phyloP scores from a whole-genome alignment of 2,113 vertebrate species.

The Strigops habroptila region DNA sequence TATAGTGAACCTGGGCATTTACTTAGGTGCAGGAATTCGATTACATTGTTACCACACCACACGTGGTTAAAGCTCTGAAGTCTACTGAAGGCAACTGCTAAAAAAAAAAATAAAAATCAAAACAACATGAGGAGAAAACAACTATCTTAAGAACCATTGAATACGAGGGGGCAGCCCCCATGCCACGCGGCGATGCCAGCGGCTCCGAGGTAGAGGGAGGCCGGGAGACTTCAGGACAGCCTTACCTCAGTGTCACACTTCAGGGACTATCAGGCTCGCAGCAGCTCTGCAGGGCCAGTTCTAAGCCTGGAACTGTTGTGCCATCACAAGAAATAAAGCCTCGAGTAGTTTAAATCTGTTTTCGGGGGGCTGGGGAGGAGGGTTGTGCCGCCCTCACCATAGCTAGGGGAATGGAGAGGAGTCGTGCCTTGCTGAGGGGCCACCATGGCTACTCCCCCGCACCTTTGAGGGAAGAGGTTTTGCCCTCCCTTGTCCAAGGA shows the following conservation, averaged over 20 bases:
- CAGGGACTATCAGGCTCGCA: neutral
- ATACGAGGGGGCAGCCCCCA: neutral
- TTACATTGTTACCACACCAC: neutral
- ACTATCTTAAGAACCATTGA: neutral
- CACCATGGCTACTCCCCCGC: neutral
- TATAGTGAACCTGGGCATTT: neutral
- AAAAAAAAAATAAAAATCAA: no score
- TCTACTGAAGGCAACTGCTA: neutral
- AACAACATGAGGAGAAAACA: neutral
- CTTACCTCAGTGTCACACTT: accelerated
- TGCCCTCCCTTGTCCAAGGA: neutral
- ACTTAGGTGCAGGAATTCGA: neutral
- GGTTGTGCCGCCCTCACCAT: neutral
- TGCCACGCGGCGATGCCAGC: no score
- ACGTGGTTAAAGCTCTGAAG: neutral
- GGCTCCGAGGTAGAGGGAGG: neutral
- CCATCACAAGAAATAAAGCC: neutral
- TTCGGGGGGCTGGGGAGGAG: neutral
- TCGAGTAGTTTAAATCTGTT: accelerated
- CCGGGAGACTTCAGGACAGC: neutral
- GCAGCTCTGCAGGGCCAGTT: neutral
- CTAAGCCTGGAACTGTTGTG: neutral
- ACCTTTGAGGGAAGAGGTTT: neutral
- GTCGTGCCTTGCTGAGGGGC: neutral
- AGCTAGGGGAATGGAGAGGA: neutral